Evolutionary conservation across 2,797 vertebrate species (phyloP), one percentile per base, ranked within the genome.

Genomic region (Coranthus polyacanthus): DNA sequence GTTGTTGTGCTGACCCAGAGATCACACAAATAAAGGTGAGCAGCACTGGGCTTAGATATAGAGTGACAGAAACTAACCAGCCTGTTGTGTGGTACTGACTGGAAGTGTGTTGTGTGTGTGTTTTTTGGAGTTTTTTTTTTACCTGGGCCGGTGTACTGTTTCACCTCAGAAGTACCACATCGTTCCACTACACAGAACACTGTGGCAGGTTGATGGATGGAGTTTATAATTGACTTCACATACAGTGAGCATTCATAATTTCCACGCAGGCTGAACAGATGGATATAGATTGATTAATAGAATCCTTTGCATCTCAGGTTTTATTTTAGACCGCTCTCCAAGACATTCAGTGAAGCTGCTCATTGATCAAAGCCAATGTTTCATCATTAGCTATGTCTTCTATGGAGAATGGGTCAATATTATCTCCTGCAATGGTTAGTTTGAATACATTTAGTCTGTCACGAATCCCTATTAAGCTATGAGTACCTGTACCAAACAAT

Each of bases 191-290:
- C 71, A 65, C 46, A 49, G 75, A 73, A 62, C 67, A 43, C 62
- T 13, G 26, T 83, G 77, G 63, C 88, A 86, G 83, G 45, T 75
- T 88, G 88, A 90, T 87, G 85, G 84, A 91, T 90, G 81, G 76
- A 74, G 62, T 88, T 89, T 72, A 77, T 88, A 88, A 91, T 86
- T 85, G 77, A 84, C 85, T 87, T 83, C 71, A 79, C 88, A 78
- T 73, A 77, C 79, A 64, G 68, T 54, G 72, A 81, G 68, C 66
- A 56, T 82, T 81, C 83, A 72, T 82, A 73, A 89, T 82, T 85
- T 65, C 76, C 55, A 62, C 44, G 56, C 58, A 17, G 66, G 61
- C 68, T 59, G 76, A 84, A 62, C 68, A 85, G 80, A 84, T 78
- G 81, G 75, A 81, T 63, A 57, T 57, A 72, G 52, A 76, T 68